Evolutionary conservation across 2,113 vertebrate genomes (phyloP).

Genomic region (Cercocebus atys): DNA sequence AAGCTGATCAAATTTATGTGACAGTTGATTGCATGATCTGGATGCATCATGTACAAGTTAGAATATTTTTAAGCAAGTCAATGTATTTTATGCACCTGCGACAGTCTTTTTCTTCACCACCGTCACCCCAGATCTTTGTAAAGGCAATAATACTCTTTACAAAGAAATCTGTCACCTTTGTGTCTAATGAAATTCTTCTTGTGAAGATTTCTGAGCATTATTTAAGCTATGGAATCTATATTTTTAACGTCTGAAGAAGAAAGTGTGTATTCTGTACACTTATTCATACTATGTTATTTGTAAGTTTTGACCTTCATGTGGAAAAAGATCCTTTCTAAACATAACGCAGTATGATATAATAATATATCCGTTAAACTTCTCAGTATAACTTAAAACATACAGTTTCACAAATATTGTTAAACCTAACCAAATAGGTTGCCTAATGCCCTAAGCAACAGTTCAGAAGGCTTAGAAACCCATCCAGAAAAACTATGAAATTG

Average conservation of each 20-base stretch:
- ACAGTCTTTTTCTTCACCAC: neutral
- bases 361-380: constrained; percentile 20
- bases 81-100: neutral
- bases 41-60: neutral
- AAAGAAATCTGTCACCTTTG: neutral
- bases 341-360: neutral
- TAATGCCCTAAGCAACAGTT: neutral
- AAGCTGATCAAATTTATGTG: neutral
- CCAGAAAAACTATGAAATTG: neutral
- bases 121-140: neutral
- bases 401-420: neutral
- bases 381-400: neutral
- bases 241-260: neutral
- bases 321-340: neutral
- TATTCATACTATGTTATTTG: neutral
- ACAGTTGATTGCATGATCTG: neutral
- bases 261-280: neutral
- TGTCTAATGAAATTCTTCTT: neutral
- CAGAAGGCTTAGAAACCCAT: neutral
- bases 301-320: neutral
- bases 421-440: neutral
- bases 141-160: neutral
- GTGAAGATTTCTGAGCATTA: neutral
- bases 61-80: neutral
- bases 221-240: neutral